Base-by-base conservation (phyloP, 2,888 invertebrate species). In the Podabrus alpinus region DNA sequence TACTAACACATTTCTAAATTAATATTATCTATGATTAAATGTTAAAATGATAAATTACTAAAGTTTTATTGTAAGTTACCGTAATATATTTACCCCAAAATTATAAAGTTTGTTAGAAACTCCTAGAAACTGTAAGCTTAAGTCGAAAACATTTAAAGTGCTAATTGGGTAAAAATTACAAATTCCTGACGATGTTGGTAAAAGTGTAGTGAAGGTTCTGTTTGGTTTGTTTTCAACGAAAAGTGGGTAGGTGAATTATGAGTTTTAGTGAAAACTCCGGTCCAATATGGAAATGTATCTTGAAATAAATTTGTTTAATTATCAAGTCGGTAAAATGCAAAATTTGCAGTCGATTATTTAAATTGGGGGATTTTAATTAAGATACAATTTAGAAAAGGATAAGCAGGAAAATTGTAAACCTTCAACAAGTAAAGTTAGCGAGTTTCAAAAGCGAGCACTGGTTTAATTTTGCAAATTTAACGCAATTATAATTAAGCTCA, bases 401-500 rank as follows among this genome's bases (percentile, higher is more conserved):
- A 73, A 70, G 74, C 61, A 68, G 77, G 45, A 79, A 78, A 80
- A 79, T 74, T 76, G 75, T 79, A 79, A 79, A 79, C 79, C 79
- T 77, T 79, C 80, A 79, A 80, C 81, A 81, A 81, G 81, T 81
- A 80, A 80, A 80, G 76, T 74, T 79, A 73, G 75, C 74, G 76
- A 79, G 76, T 75, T 78, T 71, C 73, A 73, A 68, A 73, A 69
- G 70, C 73, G 79, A 79, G 79, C 80, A 81, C 79, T 79, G 80
- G 81, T 81, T 82, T 82, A 80, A 82, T 82, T 82, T 81, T 79
- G 74, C 80, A 79, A 83, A 82, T 81, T 82, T 82, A 82, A 83
- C 80, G 79, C 81, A 82, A 82, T 83, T 81, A 82, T 80, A 82
- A 83, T 83, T 83, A 82, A 82, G 82, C 80, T 77, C 79, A 79